Conservation (phyloP, 2,113 vertebrate species). For the Picathartes gymnocephalus region DNA sequence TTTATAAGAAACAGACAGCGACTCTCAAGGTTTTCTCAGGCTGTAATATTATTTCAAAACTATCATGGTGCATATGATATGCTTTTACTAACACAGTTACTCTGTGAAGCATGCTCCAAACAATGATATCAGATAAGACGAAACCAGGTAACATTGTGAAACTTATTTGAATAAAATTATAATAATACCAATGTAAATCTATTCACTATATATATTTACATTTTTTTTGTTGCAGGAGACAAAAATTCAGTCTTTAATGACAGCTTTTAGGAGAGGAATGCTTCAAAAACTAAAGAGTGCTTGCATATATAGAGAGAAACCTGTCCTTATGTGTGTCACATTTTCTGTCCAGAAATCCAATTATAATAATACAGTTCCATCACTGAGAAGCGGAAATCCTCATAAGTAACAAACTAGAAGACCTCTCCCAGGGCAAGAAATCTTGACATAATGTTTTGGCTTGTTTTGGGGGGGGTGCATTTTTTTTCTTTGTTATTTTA, state of each 20-base stretch:
- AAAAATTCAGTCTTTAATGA: background rate
- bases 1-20: no score
- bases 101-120: background rate
- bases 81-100: background rate
- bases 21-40: background rate
- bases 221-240: background rate
- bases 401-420: background rate
- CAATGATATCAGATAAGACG: background rate
- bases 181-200: background rate
- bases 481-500: background rate
- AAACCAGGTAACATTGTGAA: background rate
- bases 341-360: background rate
- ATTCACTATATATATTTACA: background rate
- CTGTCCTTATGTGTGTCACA: background rate
- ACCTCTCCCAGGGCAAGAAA: background rate
- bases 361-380: background rate
- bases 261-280: background rate
- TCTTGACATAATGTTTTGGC: background rate
- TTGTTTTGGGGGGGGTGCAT: background rate
- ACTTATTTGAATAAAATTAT: background rate
- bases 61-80: background rate
- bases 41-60: background rate
- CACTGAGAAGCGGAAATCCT: background rate
- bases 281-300: background rate
- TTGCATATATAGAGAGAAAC: background rate